Base-by-base conservation (phyloP, 2,113 vertebrate species). In the Cololabis saira region DNA sequence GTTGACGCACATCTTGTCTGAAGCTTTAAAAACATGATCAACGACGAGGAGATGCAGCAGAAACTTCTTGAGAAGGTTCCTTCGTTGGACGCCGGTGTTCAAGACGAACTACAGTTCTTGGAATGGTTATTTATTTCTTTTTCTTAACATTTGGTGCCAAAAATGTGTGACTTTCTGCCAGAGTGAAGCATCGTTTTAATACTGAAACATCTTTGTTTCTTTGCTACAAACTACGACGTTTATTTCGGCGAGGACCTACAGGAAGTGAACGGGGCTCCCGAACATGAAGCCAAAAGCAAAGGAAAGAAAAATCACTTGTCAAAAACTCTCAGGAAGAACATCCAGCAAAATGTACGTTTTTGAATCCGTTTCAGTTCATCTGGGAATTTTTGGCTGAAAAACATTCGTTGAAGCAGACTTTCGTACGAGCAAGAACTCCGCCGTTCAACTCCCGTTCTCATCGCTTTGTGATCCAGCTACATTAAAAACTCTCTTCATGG, bases 181-280 rank as follows among this genome's bases (percentile, higher is more conserved):
- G 65, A 79, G 81, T 52, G 45, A 74, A 58, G 70, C 6, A 1
- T 45, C 12, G 3, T 67, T 73, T 81, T 55, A 81, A 83, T 57
- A 41, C 78, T 33, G 61, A 81, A 42, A 44, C 22, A 18, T 50
- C 21, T 17, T 48, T 18, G 22, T 5, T 47, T 44, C 9, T 52
- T 37, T 16, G 42, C 37, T 56, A 51, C 37, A n/a, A 13, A 42
- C 33, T 37, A 37, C 33, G 10, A 37, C 10, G 33, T 37, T 37
- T 7, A 11, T 37, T 37, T 37, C 33, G 33, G 6, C 10, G 33
- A 37, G 33, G 33, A 37, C 33, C 10, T 17, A 37, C 6, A 2
- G 52, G 15, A n/a, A 16, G 33, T 12, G 6, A 3, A 12, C 18
- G 2, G 19, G 5, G 33, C 33, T 37, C 33, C 33, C 2, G 2